Percentiles rank a stretch among this genome's conserved stretches.
These are phyloP conservation scores for Clitarchus hookeri DNA, from an alignment of 2,888 invertebrate genomes.

Conservation along the genomic window DNA sequence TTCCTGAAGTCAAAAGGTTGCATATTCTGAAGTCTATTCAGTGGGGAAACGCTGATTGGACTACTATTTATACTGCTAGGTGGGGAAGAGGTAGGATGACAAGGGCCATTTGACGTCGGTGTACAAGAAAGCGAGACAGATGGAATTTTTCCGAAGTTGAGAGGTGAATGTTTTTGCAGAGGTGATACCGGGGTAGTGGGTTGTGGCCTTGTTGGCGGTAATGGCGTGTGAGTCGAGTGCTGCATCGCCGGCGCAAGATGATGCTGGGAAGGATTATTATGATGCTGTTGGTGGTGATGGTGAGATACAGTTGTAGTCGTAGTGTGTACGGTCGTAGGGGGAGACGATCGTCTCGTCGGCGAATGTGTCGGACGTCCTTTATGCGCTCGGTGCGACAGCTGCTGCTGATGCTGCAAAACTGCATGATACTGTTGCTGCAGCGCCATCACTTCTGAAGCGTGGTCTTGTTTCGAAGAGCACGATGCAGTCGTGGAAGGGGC, in stretches of 20 bases:
- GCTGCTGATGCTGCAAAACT: slow-evolving; percentile 49
- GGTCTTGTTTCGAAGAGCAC: slow-evolving; percentile 25
- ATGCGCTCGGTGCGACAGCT: slow-evolving; percentile 55
- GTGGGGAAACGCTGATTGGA: slow-evolving; percentile 72
- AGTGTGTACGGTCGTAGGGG: slow-evolving; percentile 47
- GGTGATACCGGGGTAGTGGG: slow-evolving; percentile 56
- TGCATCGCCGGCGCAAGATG: slow-evolving; percentile 55
- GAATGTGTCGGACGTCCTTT: slow-evolving; percentile 54
- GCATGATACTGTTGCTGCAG: slow-evolving; percentile 27
- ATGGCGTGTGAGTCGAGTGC: slow-evolving; percentile 49
- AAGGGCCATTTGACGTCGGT: slow-evolving; percentile 42
- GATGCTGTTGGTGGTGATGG: slow-evolving; percentile 50
- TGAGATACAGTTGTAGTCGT: slow-evolving; percentile 48
- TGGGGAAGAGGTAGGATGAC: slow-evolving; percentile 64
- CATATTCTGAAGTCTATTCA: slow-evolving; percentile 91
- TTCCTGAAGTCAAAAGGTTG: slow-evolving; percentile 93
- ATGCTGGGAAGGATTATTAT: slow-evolving; percentile 40
- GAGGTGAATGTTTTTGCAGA: slow-evolving; percentile 54
- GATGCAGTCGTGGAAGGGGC: background rate
- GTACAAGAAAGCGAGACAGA: slow-evolving; percentile 47
- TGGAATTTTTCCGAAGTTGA: slow-evolving; percentile 57
- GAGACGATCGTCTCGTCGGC: slow-evolving; percentile 69
- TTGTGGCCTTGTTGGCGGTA: slow-evolving; percentile 56
- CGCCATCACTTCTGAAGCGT: background rate
- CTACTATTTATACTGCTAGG: slow-evolving; percentile 63